Evolutionary conservation across 2,797 vertebrate species (phyloP), one percentile per base, ranked within the genome.

Genomic region (Bryconaethiops microstoma): DNA sequence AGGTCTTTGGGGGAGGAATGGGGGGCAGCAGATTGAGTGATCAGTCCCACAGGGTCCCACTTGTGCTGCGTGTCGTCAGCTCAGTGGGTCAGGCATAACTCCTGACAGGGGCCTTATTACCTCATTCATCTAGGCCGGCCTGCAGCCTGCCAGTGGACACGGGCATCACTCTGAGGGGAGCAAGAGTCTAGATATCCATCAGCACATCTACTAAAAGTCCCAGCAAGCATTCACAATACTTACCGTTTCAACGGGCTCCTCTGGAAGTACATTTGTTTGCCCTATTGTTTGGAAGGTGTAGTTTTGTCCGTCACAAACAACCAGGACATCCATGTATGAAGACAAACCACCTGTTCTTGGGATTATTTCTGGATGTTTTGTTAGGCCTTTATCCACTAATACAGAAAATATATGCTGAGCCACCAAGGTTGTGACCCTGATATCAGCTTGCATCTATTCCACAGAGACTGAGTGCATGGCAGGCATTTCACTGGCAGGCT

Each of bases 61-160:
- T 74, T 82, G 67, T 77, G 77, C 76, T 80, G 76, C 42, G 76
- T 92, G 90, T 90, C 85, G 82, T 90, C 91, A 90, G 86, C 92
- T 90, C 92, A 92, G 92, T 88, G 88, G 92, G 92, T 88, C 87
- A 90, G 90, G 88, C 89, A 91, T 89, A 92, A 92, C 88, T 94
- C 91, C 91, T 90, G 88, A 89, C 90, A 91, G 92, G 93, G 91
- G 89, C 90, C 86, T 86, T 89, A 89, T 90, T 89, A 91, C 89
- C 93, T 92, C 88, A 92, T 93, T 92, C 92, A 91, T 93, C 90
- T 92, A 81, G 13, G 63, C 67, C 89, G 88, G 84, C 79, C 55
- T 57, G 48, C 8, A 63, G 50, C 76, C 81, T 74, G 45, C 76
- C 57, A 70, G 50, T 57, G 50, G 57, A 77, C 67, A 50, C 8